Conservation (phyloP, 2,888 invertebrate genomes). For the Polyploca ridens region DNA sequence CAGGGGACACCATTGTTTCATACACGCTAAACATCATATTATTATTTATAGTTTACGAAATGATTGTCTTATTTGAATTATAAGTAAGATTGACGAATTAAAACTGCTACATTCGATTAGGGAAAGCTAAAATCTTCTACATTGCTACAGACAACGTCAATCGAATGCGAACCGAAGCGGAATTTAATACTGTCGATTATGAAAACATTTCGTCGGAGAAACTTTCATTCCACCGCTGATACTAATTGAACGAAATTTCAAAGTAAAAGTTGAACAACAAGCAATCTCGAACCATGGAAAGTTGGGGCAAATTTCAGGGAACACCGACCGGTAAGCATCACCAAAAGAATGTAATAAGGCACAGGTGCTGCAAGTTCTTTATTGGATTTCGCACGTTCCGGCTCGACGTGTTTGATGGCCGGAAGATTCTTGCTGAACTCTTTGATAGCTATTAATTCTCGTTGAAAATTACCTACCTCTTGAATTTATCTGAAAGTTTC, state of each 20-base stretch:
- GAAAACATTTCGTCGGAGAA: conserved; percentile 62
- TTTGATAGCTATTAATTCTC: conserved; percentile 74
- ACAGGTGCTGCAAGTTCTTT: conserved; percentile 81
- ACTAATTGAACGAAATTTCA: conserved; percentile 78
- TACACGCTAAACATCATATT: conserved; percentile 54
- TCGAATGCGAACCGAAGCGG: conserved; percentile 37
- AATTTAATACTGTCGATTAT: conserved; percentile 58
- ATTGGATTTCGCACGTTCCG: conserved; percentile 83
- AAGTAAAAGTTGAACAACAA: conserved; percentile 79
- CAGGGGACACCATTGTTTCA: conserved; percentile 75
- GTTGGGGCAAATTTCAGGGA: conserved; percentile 71
- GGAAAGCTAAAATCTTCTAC: neutral
- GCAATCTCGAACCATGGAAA: conserved; percentile 77
- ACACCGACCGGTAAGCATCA: conserved; percentile 67
- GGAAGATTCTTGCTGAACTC: conserved; percentile 80
- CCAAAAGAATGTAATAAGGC: conserved; percentile 83
- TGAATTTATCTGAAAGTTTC: conserved; percentile 36
- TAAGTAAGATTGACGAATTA: neutral
- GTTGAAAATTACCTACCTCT: conserved; percentile 61
- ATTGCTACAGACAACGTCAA: conserved; percentile 12
- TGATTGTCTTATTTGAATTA: conserved; percentile 2
- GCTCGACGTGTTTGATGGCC: conserved; percentile 80
- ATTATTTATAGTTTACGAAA: conserved; percentile 25
- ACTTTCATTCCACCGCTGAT: conserved; percentile 66
- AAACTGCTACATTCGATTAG: neutral